Percentiles rank a stretch among this genome's conserved stretches.
Conservation (phyloP, 2,113 vertebrate genomes). For the Seriola dumerili region DNA sequence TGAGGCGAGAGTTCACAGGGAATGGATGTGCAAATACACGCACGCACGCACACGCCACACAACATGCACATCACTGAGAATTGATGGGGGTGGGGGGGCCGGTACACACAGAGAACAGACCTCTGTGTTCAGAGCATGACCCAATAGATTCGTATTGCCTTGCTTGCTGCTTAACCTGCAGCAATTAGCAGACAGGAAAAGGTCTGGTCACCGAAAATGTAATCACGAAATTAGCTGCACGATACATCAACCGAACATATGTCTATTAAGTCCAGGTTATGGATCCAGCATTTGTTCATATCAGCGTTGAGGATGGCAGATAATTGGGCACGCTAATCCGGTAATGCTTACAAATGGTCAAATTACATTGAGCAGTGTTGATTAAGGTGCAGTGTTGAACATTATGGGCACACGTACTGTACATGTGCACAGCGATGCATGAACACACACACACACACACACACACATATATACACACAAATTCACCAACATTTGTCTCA, state of each 20-base stretch:
- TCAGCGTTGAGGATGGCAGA: conserved; percentile 75
- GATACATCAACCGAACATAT: conserved; percentile 73
- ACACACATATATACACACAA: conserved; percentile 29
- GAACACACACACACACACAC: conserved; percentile 3
- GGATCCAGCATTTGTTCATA: conserved; percentile 77
- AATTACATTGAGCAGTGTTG: conserved; percentile 71
- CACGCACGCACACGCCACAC: conserved; percentile 12
- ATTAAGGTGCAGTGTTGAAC: conserved; percentile 62
- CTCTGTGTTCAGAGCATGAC: conserved; percentile 66
- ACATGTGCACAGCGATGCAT: conserved; percentile 18
- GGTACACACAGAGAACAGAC: conserved; percentile 66
- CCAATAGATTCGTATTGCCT: conserved; percentile 68
- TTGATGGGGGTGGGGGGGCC: conserved; percentile 50
- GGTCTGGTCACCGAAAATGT: conserved; percentile 83
- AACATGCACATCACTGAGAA: conserved; percentile 39
- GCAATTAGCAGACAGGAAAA: conserved; percentile 81
- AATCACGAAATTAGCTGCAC: conserved; percentile 78
- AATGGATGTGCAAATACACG: conserved; percentile 65
- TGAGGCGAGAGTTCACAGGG: conserved; percentile 69
- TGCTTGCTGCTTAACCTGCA: conserved; percentile 76
- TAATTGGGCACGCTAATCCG: conserved; percentile 74
- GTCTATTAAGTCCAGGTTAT: conserved; percentile 70
- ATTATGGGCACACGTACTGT: conserved; percentile 39
- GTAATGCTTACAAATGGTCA: conserved; percentile 77
- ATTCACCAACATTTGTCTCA: conserved; percentile 28